A percentile compares a stretch with the other conserved stretches of the same genome.
These are phyloP conservation scores for Caenorhabditis auriculariae DNA, from an alignment of 2,888 invertebrate genomes.

Conservation along the genomic window DNA sequence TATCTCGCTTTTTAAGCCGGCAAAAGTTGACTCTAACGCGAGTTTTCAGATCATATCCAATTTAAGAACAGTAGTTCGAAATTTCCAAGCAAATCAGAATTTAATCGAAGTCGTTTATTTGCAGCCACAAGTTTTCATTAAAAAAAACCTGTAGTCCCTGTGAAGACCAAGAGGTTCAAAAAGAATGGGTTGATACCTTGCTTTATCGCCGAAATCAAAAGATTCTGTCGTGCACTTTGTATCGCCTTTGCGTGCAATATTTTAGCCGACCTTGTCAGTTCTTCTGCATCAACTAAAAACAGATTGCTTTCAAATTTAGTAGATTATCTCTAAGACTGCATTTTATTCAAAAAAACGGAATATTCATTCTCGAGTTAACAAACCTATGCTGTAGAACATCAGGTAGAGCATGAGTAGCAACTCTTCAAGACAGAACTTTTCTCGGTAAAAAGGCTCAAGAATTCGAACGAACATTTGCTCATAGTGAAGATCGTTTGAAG, in stretches of 20 bases:
- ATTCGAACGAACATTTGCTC: conserved; percentile 21
- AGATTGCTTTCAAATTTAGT: neutral
- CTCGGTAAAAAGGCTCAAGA: conserved; percentile 19
- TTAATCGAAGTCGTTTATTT: too few relatives aligned
- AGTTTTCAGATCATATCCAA: too few relatives aligned
- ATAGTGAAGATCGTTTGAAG: conserved; percentile 4
- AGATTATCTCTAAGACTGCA: neutral
- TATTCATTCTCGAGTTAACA: conserved; percentile 7
- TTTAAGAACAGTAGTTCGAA: too few relatives aligned
- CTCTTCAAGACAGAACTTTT: conserved; percentile 21
- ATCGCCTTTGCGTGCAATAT: conserved; percentile 5
- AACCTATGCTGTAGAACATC: conserved; percentile 19
- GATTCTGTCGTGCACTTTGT: conserved; percentile 9
- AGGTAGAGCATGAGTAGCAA: conserved; percentile 16
- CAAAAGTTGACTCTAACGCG: too few relatives aligned
- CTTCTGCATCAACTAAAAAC: conserved; percentile 10
- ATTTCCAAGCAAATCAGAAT: too few relatives aligned
- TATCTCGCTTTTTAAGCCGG: too few relatives aligned
- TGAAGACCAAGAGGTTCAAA: too few relatives aligned
- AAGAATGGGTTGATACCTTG: too few relatives aligned
- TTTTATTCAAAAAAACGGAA: neutral
- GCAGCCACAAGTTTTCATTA: too few relatives aligned
- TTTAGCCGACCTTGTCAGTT: conserved; percentile 5
- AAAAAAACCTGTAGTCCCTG: too few relatives aligned
- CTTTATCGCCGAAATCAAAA: conserved; percentile 8